Conservation (phyloP, 1,140 invertebrate species). For the Macrocentrus cingulum region DNA sequence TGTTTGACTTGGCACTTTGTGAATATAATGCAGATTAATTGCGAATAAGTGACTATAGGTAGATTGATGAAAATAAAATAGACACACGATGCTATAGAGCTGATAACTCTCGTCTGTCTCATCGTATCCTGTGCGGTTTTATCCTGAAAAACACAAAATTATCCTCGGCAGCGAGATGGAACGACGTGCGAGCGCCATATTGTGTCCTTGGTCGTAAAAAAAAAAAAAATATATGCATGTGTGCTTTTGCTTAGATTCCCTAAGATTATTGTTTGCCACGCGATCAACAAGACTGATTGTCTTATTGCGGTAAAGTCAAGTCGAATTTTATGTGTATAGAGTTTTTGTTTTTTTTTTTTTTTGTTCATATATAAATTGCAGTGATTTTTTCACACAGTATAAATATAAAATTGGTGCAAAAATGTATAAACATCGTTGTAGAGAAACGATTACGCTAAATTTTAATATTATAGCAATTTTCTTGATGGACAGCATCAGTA, state of each 20-base stretch:
- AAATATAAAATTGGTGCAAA: not conserved
- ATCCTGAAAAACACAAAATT: constrained; percentile 53
- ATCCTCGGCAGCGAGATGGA: constrained; percentile 58
- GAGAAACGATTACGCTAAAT: not conserved
- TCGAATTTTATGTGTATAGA: too few species aligned
- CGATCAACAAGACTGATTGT: constrained; percentile 9
- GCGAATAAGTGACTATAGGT: not conserved
- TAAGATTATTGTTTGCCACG: constrained; percentile 19
- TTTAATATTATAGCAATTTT: too few species aligned
- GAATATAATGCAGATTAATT: not conserved
- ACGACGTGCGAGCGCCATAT: constrained; percentile 38
- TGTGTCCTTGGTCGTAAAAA: constrained; percentile 49
- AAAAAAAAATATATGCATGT: constrained; percentile 11
- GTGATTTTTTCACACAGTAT: not conserved
- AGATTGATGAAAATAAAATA: not conserved
- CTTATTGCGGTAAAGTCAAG: not conserved
- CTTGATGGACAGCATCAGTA: too few species aligned
- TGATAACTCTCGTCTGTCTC: constrained; percentile 16
- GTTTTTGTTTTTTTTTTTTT: not conserved
- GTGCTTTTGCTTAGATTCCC: constrained; percentile 15
- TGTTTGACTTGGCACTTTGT: too few species aligned
- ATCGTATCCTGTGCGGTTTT: constrained; percentile 41
- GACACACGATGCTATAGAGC: constrained; percentile 13
- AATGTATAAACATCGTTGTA: too few species aligned
- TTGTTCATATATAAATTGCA: not conserved